A percentile compares a stretch with the other conserved stretches of the same genome.
phyloP scores from a whole-genome alignment of 2,888 invertebrate genomes.

The Priocnemis perturbator region DNA sequence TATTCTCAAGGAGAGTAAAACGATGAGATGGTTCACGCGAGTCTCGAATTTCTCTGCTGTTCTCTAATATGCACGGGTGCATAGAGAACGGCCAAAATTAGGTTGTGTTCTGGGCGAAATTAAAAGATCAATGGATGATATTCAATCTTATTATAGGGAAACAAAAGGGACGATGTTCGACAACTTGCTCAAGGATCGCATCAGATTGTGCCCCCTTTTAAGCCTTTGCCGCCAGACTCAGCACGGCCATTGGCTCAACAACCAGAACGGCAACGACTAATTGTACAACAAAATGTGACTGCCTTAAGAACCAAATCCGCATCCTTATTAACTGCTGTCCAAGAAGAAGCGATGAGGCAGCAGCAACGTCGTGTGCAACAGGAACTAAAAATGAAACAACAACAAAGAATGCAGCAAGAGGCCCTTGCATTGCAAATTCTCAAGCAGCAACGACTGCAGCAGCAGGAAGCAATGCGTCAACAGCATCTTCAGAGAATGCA shows the following conservation, averaged over 20 bases:
- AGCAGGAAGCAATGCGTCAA: constrained; percentile 66
- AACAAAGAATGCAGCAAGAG: constrained; percentile 67
- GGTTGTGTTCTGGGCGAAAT: not conserved
- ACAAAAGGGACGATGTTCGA: constrained; percentile 50
- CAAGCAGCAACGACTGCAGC: constrained; percentile 69
- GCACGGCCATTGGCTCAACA: constrained; percentile 81
- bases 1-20: not conserved
- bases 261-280: constrained; percentile 75
- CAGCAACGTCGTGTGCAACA: constrained; percentile 62
- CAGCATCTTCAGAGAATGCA: constrained; percentile 61
- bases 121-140: not conserved
- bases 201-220: constrained; percentile 83
- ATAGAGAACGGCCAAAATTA: not conserved
- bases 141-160: constrained; percentile 34
- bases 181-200: constrained; percentile 30
- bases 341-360: constrained; percentile 24
- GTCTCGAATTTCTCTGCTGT: not conserved
- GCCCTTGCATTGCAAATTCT: constrained; percentile 65
- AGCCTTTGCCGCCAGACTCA: constrained; percentile 82
- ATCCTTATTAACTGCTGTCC: constrained; percentile 24
- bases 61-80: too few species aligned
- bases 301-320: constrained; percentile 59
- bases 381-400: constrained; percentile 59
- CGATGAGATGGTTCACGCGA: not conserved
- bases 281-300: constrained; percentile 70